These are phyloP conservation scores for Hydractinia symbiolongicarpus DNA, from an alignment of 30 jellyfish, hydroid and myxozoan species.

Conservation along the genomic window DNA sequence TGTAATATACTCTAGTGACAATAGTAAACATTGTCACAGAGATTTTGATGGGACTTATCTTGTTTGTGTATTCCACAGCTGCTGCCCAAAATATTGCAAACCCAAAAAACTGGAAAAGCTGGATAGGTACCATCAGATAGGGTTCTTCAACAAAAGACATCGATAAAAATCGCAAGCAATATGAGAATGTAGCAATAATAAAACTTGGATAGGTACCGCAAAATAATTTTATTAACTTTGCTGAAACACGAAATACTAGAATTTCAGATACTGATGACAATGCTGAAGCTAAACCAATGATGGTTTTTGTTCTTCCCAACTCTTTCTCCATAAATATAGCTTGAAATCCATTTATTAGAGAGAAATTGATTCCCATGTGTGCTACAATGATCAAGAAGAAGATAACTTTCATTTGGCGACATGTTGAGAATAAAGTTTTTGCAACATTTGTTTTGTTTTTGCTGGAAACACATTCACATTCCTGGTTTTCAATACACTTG, in stretches of 20 bases:
- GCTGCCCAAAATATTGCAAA: neutral
- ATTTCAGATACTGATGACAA: neutral
- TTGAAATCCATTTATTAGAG: neutral
- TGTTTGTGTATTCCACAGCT: conserved; percentile 2
- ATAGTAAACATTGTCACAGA: conserved; percentile 11
- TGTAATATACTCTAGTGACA: neutral
- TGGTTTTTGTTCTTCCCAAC: neutral
- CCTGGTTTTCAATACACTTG: too few species aligned
- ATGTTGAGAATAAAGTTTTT: too few species aligned
- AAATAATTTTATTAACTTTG: neutral
- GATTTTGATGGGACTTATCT: neutral
- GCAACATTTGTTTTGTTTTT: too few species aligned
- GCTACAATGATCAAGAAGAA: too few species aligned
- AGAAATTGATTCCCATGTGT: too few species aligned
- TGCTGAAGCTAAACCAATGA: neutral
- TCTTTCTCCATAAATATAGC: neutral
- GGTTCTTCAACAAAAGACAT: neutral
- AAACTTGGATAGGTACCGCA: neutral
- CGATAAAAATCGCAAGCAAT: neutral
- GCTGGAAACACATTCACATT: too few species aligned
- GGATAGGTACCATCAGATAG: neutral
- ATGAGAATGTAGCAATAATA: neutral
- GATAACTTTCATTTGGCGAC: neutral
- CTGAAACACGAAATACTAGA: neutral
- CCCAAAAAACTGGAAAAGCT: neutral